Conservation (phyloP, 2,797 vertebrate genomes). For the Syndactyla subalaris region DNA sequence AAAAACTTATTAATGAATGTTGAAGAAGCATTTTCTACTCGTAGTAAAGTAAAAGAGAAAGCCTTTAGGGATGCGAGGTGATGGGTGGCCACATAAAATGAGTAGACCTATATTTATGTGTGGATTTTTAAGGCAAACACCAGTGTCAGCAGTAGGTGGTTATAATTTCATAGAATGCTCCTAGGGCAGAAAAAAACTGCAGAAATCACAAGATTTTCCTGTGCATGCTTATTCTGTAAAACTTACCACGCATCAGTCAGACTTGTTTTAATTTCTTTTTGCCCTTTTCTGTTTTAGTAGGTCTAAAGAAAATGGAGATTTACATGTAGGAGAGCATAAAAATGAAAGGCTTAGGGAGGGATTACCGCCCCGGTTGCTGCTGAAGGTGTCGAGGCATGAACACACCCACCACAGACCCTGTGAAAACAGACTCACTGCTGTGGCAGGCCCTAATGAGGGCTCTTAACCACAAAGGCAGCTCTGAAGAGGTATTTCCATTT, state of each 20-base stretch:
- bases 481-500: constrained; percentile 19
- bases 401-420: background rate
- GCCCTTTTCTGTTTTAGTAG: background rate
- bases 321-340: background rate
- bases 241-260: background rate
- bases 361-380: background rate
- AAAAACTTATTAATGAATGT: constrained; percentile 14
- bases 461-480: background rate
- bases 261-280: background rate
- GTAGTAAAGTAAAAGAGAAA: background rate
- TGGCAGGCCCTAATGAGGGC: constrained; percentile 16
- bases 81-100: constrained; percentile 9
- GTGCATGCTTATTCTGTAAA: background rate
- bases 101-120: background rate
- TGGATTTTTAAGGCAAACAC: constrained; percentile 10
- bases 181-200: background rate
- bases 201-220: background rate
- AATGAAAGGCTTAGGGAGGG: background rate
- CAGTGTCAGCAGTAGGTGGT: background rate
- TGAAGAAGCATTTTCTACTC: background rate
- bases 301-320: constrained; percentile 18
- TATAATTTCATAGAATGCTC: background rate
- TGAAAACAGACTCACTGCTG: background rate
- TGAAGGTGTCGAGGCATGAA: background rate
- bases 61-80: background rate